A percentile compares a stretch with the other conserved stretches of the same genome.
Conservation (phyloP, 1,140 invertebrate species). For the Homalodisca vitripennis region DNA sequence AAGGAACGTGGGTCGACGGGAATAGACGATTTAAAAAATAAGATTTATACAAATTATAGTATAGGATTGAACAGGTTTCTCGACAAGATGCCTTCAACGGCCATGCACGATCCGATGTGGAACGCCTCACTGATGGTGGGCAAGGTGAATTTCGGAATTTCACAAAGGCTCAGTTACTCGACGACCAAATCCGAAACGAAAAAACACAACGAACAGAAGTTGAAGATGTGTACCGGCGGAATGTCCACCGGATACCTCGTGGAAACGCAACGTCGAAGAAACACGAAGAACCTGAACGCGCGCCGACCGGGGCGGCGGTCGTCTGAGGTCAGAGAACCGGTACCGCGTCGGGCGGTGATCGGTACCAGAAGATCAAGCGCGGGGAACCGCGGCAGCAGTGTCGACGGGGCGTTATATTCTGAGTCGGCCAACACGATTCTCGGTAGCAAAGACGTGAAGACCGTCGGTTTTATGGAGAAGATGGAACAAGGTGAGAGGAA, state of each 20-base stretch:
- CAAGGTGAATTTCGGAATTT: not conserved
- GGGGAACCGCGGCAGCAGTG: not conserved
- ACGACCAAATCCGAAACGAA: not conserved
- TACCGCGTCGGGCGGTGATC: too few relatives aligned
- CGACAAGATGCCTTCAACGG: not conserved
- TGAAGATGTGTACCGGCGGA: not conserved
- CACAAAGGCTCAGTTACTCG: not conserved
- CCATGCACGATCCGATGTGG: not conserved
- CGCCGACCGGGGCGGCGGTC: too few relatives aligned
- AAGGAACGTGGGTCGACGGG: not conserved
- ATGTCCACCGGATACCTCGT: not conserved
- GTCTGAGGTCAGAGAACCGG: not conserved
- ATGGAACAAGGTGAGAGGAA: not conserved
- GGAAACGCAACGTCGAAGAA: not conserved
- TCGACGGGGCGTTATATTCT: too few relatives aligned
- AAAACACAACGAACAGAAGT: conserved; percentile 5
- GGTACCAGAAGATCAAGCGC: not conserved
- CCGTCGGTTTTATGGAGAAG: not conserved
- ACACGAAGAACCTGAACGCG: not conserved
- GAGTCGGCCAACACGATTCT: not conserved
- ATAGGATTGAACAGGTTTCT: not conserved
- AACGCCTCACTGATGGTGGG: not conserved
- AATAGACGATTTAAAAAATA: not conserved
- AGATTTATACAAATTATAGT: not conserved
- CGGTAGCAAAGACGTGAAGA: not conserved